Percentiles rank a stretch among this genome's conserved stretches.
phyloP scores from a whole-genome alignment of 2,888 invertebrate species.

The Acanthosepion pharaonis region DNA sequence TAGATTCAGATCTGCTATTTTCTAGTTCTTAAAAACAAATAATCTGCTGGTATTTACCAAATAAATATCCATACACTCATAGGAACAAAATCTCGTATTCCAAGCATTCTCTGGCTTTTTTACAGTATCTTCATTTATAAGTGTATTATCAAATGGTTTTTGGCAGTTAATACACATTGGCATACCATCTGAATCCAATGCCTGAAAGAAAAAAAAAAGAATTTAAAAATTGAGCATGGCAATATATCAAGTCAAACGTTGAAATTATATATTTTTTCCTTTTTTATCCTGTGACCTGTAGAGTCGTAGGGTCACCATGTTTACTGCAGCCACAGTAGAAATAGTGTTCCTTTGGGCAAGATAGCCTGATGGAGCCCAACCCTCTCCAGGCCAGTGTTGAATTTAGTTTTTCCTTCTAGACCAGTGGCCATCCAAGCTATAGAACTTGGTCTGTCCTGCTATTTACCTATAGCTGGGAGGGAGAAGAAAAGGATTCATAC shows the following conservation, averaged over 20 bases:
- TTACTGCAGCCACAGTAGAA: too few species aligned
- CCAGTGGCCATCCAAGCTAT: too few species aligned
- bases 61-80: conserved; percentile 65
- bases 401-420: too few species aligned
- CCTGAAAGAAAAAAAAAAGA: conserved; percentile 55
- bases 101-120: conserved; percentile 64
- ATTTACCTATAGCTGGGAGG: too few species aligned
- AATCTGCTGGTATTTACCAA: conserved; percentile 62
- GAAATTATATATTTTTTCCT: neutral
- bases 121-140: conserved; percentile 60
- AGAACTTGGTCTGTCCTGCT: too few species aligned
- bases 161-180: conserved; percentile 71
- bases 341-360: too few species aligned
- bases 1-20: too few species aligned
- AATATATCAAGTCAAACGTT: neutral
- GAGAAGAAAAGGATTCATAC: too few species aligned
- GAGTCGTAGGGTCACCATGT: too few species aligned
- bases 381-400: too few species aligned
- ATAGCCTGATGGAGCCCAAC: too few species aligned
- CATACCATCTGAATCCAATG: conserved; percentile 61
- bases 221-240: neutral
- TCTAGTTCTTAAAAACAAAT: neutral
- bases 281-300: too few species aligned
- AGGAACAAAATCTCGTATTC: conserved; percentile 69
- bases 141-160: conserved; percentile 59